A percentile compares a stretch with the other conserved stretches of the same genome.
phyloP scores from a whole-genome alignment of 2,888 invertebrate genomes.

The Acrocera orbiculus region DNA sequence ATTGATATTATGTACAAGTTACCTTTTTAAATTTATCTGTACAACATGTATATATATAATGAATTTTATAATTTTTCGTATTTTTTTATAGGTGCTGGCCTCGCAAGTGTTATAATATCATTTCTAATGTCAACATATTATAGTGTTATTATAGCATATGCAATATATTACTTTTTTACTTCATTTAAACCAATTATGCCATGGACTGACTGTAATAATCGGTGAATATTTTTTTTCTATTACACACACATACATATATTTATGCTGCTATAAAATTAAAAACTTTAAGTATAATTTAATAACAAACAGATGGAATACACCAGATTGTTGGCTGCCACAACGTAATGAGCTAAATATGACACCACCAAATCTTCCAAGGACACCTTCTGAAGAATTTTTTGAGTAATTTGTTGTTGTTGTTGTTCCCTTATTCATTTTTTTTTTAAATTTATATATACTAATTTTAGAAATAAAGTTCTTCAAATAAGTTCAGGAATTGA shows the following conservation, averaged over 20 bases:
- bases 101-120: constrained; percentile 86
- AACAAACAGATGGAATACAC: constrained; percentile 45
- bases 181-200: constrained; percentile 76
- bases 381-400: constrained; percentile 84
- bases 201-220: constrained; percentile 74
- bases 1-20: no score
- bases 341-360: constrained; percentile 39
- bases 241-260: not conserved
- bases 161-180: constrained; percentile 82
- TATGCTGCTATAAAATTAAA: not conserved
- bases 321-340: constrained; percentile 61
- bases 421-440: not conserved
- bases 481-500: constrained; percentile 72
- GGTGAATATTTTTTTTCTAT: constrained; percentile 23
- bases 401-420: constrained; percentile 40
- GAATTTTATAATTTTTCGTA: no score
- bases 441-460: constrained; percentile 9
- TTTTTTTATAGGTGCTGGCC: constrained; percentile 88
- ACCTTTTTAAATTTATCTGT: no score
- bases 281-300: not conserved
- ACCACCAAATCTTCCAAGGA: constrained; percentile 53
- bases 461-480: constrained; percentile 65
- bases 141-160: constrained; percentile 88
- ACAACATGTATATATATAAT: no score
- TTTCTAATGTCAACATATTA: constrained; percentile 92